A percentile compares a stretch with the other conserved stretches of the same genome.
These are phyloP conservation scores for Heliconius himera DNA, from an alignment of 1,140 invertebrate species.

Conservation along the genomic window DNA sequence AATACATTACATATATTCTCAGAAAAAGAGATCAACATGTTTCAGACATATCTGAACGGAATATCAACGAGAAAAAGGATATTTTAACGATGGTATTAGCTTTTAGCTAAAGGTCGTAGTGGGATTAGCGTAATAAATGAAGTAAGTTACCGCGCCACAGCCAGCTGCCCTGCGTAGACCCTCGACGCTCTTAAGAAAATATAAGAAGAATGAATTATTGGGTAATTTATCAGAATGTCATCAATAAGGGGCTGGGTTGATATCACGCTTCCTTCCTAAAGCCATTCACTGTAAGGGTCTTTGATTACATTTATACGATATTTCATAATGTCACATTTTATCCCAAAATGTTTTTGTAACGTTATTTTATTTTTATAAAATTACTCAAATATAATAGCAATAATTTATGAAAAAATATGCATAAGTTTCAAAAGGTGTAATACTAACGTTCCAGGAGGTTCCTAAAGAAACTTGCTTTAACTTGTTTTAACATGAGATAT, in stretches of 20 bases:
- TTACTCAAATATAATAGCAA: background rate
- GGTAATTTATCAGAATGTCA: conserved; percentile 48
- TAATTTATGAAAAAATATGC: background rate
- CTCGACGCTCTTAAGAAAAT: background rate
- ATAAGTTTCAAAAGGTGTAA: background rate
- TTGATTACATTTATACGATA: conserved; percentile 10
- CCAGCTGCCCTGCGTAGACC: background rate
- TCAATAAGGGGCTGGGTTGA: conserved; percentile 31
- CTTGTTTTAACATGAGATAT: background rate
- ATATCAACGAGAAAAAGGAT: conserved; percentile 4
- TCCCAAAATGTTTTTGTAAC: background rate
- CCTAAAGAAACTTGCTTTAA: background rate
- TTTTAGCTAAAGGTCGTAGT: background rate
- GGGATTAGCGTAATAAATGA: conserved; percentile 1
- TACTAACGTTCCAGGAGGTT: background rate
- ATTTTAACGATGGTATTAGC: conserved; percentile 3
- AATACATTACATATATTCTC: background rate
- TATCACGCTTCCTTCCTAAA: conserved; percentile 5
- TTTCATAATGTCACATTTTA: conserved; percentile 9
- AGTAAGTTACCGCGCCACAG: background rate
- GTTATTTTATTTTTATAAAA: background rate
- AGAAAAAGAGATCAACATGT: background rate
- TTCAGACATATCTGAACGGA: background rate
- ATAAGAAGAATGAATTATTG: conserved; percentile 36
- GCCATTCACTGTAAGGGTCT: conserved; percentile 5